Base-by-base conservation (phyloP, 2,888 invertebrate genomes). In the Sphaeridia pumilis region DNA sequence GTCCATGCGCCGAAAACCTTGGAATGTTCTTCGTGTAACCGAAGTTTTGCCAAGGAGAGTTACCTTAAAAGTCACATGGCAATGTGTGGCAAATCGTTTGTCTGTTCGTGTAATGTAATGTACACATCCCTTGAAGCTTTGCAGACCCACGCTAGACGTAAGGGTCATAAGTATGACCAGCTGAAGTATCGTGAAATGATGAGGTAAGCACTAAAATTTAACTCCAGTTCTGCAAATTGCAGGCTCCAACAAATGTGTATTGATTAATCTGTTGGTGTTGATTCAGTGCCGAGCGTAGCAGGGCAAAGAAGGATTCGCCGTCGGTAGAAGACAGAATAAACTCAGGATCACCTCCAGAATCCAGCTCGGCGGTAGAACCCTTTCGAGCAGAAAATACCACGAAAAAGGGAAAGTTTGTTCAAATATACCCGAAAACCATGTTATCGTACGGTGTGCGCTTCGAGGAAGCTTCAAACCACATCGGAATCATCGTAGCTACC, bases 1-100 rank as follows among this genome's bases (percentile, higher is more conserved):
- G 71, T 72, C 21, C 73, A 73, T 36, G 72, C 72, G 0, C 69
- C 70, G 7, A 72, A 70, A 57, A 68, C 62, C n/a, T 69, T 69
- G 51, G 58, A 65, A 5, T 73, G 72, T 52, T 65, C 64, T 1
- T 61, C 60, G 25, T 73, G 73, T 50, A 62, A 68, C 1, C 72
- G 72, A 56, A 67, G 68, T 38, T 72, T 73, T 55, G 70, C 72
- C 1, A 72, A 71, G 0, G 68, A 68, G 58, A 69, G 71, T 25
- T 69, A 70, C 0, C 69, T 67, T 55, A 67, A 68, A n/a, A 69
- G 69, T 20, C 72, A 73, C 52, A 54, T 63, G 2, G 66, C 68
- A 59, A 65, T 71, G 35, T 73, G 72, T 54, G 72, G 72, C 1
- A 64, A 67, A 3, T 63, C 67, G 45, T 73, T 72, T 36, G 60